phyloP scores from a whole-genome alignment of 2,113 vertebrate species.

The Neodon shergylaensis region DNA sequence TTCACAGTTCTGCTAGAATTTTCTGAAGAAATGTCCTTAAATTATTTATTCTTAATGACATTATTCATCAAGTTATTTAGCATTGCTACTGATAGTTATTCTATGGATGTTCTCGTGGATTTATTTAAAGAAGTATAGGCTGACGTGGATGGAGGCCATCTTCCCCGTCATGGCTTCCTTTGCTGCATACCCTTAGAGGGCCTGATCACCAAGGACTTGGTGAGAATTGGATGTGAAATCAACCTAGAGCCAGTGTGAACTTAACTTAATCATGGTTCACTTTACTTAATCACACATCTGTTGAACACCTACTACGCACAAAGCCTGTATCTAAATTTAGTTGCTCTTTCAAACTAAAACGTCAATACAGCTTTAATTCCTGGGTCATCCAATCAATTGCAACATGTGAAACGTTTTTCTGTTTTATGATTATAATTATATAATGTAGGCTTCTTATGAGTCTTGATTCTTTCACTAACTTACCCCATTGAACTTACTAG shows the following conservation, averaged over 20 bases:
- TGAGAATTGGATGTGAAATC: neutral
- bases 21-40: conserved; percentile 50
- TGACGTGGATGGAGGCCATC: neutral
- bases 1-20: conserved; percentile 41
- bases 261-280: neutral
- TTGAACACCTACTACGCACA: conserved; percentile 47
- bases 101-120: conserved; percentile 38
- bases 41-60: conserved; percentile 32
- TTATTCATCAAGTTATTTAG: conserved; percentile 21
- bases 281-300: neutral
- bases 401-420: conserved; percentile 74
- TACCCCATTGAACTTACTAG: conserved; percentile 80
- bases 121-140: neutral
- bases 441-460: conserved; percentile 67
- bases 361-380: conserved; percentile 67
- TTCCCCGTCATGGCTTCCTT: neutral
- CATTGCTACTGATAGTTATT: conserved; percentile 29
- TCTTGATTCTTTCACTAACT: conserved; percentile 79
- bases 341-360: conserved; percentile 65
- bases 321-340: conserved; percentile 44
- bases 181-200: neutral
- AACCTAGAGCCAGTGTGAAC: neutral
- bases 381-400: conserved; percentile 68
- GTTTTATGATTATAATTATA: conserved; percentile 74
- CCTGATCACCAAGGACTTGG: neutral